Evolutionary conservation across 1,140 invertebrate genomes (phyloP).

Genomic region (Oedothorax gibbosus): DNA sequence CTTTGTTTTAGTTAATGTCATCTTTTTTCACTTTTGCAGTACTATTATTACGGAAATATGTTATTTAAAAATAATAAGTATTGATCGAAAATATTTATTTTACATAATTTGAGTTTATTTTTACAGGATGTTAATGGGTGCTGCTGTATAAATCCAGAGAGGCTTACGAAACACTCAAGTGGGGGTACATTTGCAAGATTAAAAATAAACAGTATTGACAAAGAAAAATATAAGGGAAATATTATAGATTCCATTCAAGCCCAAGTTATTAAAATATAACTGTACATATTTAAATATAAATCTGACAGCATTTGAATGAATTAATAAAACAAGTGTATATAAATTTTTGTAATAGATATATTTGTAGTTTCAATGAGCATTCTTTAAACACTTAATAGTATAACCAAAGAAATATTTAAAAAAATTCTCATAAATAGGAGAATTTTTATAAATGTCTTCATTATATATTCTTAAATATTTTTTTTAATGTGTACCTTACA

Average conservation of each 20-base stretch:
- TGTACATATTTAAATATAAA: too few species aligned
- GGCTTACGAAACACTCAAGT: constrained; percentile 75
- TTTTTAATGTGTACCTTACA: too few species aligned
- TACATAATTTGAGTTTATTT: constrained; percentile 18
- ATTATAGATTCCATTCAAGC: constrained; percentile 62
- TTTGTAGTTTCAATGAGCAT: neutral
- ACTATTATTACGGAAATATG: too few species aligned
- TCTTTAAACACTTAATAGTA: neutral
- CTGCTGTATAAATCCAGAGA: constrained; percentile 86
- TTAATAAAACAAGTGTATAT: neutral
- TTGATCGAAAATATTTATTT: too few species aligned
- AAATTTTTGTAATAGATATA: neutral
- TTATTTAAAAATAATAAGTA: too few species aligned
- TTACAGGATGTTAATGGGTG: constrained; percentile 79
- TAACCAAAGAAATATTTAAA: neutral
- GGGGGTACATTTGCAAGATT: constrained; percentile 75
- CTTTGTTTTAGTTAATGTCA: too few species aligned
- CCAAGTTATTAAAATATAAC: constrained; percentile 66
- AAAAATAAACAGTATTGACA: constrained; percentile 65
- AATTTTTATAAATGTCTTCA: too few species aligned
- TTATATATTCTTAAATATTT: too few species aligned
- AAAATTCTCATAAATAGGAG: neutral
- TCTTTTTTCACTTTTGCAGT: too few species aligned
- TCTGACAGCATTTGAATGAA: too few species aligned
- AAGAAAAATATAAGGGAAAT: constrained; percentile 44